Conservation (phyloP, 1,140 invertebrate genomes). For the Drosophila punjabiensis region DNA sequence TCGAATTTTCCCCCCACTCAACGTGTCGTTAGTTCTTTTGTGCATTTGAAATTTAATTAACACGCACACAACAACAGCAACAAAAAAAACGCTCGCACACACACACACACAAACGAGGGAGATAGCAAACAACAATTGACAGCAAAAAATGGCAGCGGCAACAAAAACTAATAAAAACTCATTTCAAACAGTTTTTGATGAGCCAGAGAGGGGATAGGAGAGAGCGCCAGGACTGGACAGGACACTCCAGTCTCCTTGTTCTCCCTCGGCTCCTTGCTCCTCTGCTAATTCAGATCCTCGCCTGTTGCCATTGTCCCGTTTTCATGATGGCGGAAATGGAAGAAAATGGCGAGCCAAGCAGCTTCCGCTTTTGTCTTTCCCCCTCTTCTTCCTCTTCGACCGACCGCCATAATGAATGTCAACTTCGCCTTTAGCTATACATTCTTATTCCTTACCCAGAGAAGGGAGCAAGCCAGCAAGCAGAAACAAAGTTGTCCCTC, state of each 20-base stretch:
- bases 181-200: slow-evolving; percentile 79
- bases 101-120: slow-evolving; percentile 2
- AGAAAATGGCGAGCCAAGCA: slow-evolving; percentile 70
- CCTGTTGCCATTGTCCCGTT: slow-evolving; percentile 71
- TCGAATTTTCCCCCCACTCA: slow-evolving; percentile 6
- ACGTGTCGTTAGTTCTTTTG: slow-evolving; percentile 74
- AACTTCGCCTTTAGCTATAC: slow-evolving; percentile 59
- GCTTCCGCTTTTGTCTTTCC: slow-evolving; percentile 64
- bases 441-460: slow-evolving; percentile 8
- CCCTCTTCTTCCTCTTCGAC: slow-evolving; percentile 3
- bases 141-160: slow-evolving; percentile 54
- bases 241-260: slow-evolving; percentile 14
- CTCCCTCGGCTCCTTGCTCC: neutral
- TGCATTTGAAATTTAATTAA: slow-evolving; percentile 83
- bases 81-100: slow-evolving; percentile 10
- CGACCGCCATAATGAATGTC: slow-evolving; percentile 68
- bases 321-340: slow-evolving; percentile 50
- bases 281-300: slow-evolving; percentile 71
- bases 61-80: slow-evolving; percentile 58
- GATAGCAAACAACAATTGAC: slow-evolving; percentile 59
- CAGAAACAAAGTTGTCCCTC: slow-evolving; percentile 19
- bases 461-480: neutral
- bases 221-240: slow-evolving; percentile 39
- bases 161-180: slow-evolving; percentile 78
- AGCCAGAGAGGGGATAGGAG: slow-evolving; percentile 36